A percentile compares a stretch with the other conserved stretches of the same genome.
phyloP scores from a whole-genome alignment of 2,113 vertebrate species.

The Triplophysa rosa region DNA sequence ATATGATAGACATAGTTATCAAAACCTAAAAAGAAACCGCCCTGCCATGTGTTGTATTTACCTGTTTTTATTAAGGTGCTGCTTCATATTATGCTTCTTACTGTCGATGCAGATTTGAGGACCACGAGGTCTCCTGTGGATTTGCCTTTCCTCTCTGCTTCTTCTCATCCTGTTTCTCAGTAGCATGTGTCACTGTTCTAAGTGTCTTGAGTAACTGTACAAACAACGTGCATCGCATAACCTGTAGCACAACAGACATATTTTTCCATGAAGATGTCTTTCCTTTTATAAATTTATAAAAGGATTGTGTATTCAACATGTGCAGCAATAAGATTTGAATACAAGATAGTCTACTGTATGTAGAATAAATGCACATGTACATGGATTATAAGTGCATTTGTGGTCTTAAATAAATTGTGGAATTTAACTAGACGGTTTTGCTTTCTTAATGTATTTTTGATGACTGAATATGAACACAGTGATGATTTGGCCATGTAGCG shows the following conservation, averaged over 20 bases:
- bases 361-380: slow-evolving; percentile 65
- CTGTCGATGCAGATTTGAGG: not conserved
- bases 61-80: slow-evolving; percentile 5
- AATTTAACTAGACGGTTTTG: slow-evolving; percentile 54
- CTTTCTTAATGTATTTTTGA: slow-evolving; percentile 12
- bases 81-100: slow-evolving; percentile 18
- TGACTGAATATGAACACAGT: not conserved
- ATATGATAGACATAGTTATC: not conserved
- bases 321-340: slow-evolving; percentile 74
- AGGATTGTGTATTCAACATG: slow-evolving; percentile 53
- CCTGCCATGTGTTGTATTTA: slow-evolving; percentile 4
- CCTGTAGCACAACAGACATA: slow-evolving; percentile 68
- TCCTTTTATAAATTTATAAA: slow-evolving; percentile 58
- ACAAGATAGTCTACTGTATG: slow-evolving; percentile 51
- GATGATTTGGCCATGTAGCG: no score
- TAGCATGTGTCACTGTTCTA: slow-evolving; percentile 61
- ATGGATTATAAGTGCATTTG: slow-evolving; percentile 69
- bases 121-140: slow-evolving; percentile 49
- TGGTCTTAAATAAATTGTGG: slow-evolving; percentile 74
- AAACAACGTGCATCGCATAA: slow-evolving; percentile 47
- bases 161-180: slow-evolving; percentile 54
- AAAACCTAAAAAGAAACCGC: not conserved
- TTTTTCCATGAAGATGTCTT: slow-evolving; percentile 57
- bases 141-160: slow-evolving; percentile 52
- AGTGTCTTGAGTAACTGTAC: slow-evolving; percentile 56